These are phyloP conservation scores for Hydrozoanthus gracilis DNA, from an alignment of 92 coral and sea anemone species.

Conservation along the genomic window DNA sequence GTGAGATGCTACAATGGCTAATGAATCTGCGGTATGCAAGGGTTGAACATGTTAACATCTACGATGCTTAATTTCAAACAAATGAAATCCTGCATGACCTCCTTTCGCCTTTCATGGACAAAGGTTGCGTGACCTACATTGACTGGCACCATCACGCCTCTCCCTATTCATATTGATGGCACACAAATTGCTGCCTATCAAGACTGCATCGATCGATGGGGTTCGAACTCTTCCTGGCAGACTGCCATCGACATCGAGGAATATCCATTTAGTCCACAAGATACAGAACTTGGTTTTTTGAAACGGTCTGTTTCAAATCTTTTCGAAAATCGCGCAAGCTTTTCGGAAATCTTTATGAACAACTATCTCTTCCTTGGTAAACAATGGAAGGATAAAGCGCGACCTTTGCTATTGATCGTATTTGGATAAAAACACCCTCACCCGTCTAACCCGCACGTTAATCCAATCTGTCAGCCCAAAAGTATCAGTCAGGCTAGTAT, in stretches of 20 bases:
- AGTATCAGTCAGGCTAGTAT: conserved; percentile 19
- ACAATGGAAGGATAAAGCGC: conserved; percentile 37
- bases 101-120: conserved; percentile 45
- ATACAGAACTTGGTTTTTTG: conserved; percentile 38
- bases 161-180: conserved; percentile 45
- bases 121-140: conserved; percentile 55
- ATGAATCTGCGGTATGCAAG: conserved; percentile 60
- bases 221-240: conserved; percentile 11
- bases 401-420: conserved; percentile 51
- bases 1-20: conserved; percentile 63
- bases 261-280: conserved; percentile 50
- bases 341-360: conserved; percentile 47
- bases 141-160: conserved; percentile 54
- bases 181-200: conserved; percentile 59
- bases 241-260: conserved; percentile 57
- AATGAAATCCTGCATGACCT: conserved; percentile 52
- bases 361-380: conserved; percentile 60
- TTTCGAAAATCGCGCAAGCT: not conserved
- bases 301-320: conserved; percentile 11
- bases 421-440: conserved; percentile 39
- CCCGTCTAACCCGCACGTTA: conserved; percentile 44
- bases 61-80: conserved; percentile 51
- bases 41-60: conserved; percentile 53
- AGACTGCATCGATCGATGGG: conserved; percentile 39
- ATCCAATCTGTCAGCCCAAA: conserved; percentile 50